Conservation (phyloP, 2,113 vertebrate species). For the Peromyscus leucopus region DNA sequence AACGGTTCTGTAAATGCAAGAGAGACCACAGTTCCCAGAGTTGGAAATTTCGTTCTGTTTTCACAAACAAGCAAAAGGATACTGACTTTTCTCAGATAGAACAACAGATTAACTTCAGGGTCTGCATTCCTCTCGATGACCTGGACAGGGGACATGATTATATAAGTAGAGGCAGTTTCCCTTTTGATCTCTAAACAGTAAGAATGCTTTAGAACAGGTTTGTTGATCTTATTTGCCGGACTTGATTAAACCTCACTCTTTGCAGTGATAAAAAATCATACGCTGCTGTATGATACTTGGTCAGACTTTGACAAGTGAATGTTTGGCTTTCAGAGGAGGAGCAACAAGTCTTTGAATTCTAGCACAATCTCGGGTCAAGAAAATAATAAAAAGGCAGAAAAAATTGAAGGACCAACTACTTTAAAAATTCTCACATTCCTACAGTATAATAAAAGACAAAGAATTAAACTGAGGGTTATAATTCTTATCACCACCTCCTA, state of each 20-base stretch:
- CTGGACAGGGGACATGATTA: constrained; percentile 73
- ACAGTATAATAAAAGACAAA: background rate
- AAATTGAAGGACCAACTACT: background rate
- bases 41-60: background rate
- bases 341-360: background rate
- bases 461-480: background rate
- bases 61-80: constrained; percentile 85
- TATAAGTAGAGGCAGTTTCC: background rate
- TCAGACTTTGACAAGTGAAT: background rate
- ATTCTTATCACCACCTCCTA: background rate
- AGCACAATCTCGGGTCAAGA: background rate
- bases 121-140: constrained; percentile 89
- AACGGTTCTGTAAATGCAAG: background rate
- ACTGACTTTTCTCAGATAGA: constrained; percentile 88
- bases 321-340: background rate
- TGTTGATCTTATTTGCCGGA: background rate
- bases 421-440: background rate
- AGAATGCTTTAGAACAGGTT: background rate
- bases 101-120: constrained; percentile 89
- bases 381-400: constrained; percentile 26
- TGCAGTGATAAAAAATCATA: background rate
- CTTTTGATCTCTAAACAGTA: background rate
- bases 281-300: background rate
- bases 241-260: constrained; percentile 7
- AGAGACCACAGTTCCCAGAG: background rate